Evolutionary conservation across 2,797 vertebrate species (phyloP), one percentile per base, ranked within the genome.

Genomic region (Chelonia mydas): DNA sequence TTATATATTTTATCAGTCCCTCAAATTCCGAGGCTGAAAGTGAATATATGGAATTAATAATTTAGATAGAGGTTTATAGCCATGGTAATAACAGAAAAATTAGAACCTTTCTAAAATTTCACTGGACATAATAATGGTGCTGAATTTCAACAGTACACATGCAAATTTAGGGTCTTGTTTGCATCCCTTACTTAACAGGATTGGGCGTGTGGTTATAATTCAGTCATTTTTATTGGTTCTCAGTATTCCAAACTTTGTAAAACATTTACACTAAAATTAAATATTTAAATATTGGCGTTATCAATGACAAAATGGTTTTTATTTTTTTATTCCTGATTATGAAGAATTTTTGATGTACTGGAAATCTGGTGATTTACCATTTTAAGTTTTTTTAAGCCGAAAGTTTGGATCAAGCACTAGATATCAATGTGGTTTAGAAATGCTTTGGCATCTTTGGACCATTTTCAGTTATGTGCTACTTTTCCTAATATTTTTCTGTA

Each of bases 381-480:
- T 74, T 83, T 68, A 49, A 13, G 12, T 37, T 80, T 80, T 80
- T 65, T 61, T 13, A 11, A 81, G 53, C 37, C 17, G 47, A 19
- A 16, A n/a, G 11, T 78, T 84, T 93, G 28, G 68, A 28, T 3
- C 89, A 93, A 28, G 41, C 57, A 54, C 47, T 1, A 2, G 28
- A 37, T 85, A 93, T 89, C 90, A 59, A 37, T 57, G n/a, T 81
- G 21, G 2, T 41, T 86, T 91, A 79, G 84, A 72, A 94, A 93
- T 27, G 16, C 61, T 78, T 50, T 45, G 28, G 23, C 96, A 87
- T 95, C 89, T 94, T 97, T 91, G 84, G 57, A 82, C 68, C 21
- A 83, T 90, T 90, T 79, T 47, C 54, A 82, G 55, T 80, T 76
- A 1, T 1, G 16, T 72, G 79, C 41, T 82, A 74, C 74, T 90